phyloP scores from a whole-genome alignment of 2,113 vertebrate species.

The Oplegnathus fasciatus region DNA sequence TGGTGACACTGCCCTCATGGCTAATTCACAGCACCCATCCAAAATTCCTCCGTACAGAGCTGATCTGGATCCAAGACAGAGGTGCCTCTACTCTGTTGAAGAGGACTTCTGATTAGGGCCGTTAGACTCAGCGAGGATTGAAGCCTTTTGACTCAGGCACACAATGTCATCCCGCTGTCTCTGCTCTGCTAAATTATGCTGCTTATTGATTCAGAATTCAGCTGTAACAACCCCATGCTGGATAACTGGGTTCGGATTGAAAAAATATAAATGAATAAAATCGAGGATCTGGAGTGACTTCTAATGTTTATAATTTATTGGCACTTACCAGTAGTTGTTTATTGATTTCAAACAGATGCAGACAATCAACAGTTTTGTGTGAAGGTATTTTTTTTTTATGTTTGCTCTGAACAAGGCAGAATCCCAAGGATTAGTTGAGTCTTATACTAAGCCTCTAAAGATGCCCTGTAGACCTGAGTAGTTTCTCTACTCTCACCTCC shows the following conservation, averaged over 20 bases:
- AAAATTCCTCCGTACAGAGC: slow-evolving; percentile 69
- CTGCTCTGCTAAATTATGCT: slow-evolving; percentile 60
- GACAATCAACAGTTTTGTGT: slow-evolving; percentile 34
- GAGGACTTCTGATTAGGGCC: slow-evolving; percentile 47
- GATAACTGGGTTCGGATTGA: slow-evolving; percentile 28
- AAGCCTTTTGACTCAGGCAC: slow-evolving; percentile 49
- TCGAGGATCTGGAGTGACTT: slow-evolving; percentile 13
- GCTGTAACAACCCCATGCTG: slow-evolving; percentile 52
- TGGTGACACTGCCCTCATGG: slow-evolving; percentile 68
- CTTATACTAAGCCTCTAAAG: slow-evolving; percentile 70
- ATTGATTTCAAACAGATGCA: slow-evolving; percentile 51
- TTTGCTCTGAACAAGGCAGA: slow-evolving; percentile 35
- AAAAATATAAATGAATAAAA: slow-evolving; percentile 48
- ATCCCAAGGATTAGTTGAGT: slow-evolving; percentile 68
- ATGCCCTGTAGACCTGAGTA: slow-evolving; percentile 58
- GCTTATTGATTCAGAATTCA: slow-evolving; percentile 66
- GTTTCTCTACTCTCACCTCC: slow-evolving; percentile 49
- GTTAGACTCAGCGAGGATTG: slow-evolving; percentile 12
- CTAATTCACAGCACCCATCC: slow-evolving; percentile 62
- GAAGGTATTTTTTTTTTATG: slow-evolving; percentile 37
- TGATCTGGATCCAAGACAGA: slow-evolving; percentile 54
- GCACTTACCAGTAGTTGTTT: slow-evolving; percentile 4
- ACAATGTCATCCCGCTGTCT: slow-evolving; percentile 55
- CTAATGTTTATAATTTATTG: slow-evolving; percentile 30
- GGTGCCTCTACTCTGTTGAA: slow-evolving; percentile 23